A percentile compares a stretch with the other conserved stretches of the same genome.
Evolutionary conservation across 2,888 invertebrate genomes (phyloP).

Genomic region (Iphiclides podalirius): DNA sequence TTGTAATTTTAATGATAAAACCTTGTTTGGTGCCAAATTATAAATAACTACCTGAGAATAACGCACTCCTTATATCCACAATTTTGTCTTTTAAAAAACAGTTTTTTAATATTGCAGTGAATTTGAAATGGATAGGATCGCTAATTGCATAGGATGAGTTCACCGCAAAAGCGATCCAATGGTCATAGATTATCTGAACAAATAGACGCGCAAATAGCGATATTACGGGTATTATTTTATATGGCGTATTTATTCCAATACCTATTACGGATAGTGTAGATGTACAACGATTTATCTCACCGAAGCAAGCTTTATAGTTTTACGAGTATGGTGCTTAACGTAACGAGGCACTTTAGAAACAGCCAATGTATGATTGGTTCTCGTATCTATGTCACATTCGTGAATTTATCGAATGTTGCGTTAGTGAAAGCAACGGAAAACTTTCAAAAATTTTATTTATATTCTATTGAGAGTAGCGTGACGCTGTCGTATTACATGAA

Average conservation of each 20-base stretch:
- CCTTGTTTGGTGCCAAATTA: too few species aligned
- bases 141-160: background rate
- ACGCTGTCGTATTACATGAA: too few species aligned
- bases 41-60: too few species aligned
- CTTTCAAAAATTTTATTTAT: too few species aligned
- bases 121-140: background rate
- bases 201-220: constrained; percentile 2
- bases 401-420: too few species aligned
- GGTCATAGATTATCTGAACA: background rate
- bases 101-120: background rate
- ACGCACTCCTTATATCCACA: too few species aligned
- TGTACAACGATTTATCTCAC: constrained; percentile 24
- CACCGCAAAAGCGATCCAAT: background rate
- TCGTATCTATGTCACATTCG: too few species aligned
- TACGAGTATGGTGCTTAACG: background rate
- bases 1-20: too few species aligned
- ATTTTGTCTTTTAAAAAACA: background rate
- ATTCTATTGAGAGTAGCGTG: too few species aligned
- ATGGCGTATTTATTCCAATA: constrained; percentile 20
- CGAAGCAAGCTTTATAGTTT: constrained; percentile 28
- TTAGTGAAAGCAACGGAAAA: too few species aligned
- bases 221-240: constrained; percentile 23
- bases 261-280: constrained; percentile 1
- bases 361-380: background rate
- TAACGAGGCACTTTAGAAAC: background rate